Evolutionary conservation across 2,113 vertebrate genomes (phyloP), one percentile per base, ranked within the genome.

Genomic region (Epinephelus moara): DNA sequence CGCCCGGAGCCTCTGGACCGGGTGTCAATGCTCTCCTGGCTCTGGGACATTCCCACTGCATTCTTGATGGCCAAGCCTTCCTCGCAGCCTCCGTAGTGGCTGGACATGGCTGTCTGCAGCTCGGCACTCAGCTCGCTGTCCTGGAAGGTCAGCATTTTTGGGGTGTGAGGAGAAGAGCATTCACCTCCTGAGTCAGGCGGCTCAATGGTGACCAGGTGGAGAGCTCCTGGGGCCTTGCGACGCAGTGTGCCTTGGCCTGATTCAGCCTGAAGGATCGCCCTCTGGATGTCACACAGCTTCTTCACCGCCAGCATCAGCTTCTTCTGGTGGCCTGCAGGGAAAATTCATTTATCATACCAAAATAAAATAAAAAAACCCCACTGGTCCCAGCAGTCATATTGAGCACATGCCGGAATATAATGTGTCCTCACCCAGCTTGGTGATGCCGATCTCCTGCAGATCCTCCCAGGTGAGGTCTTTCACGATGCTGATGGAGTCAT

Each of bases 231-330:
- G 47, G 91, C 88, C 86, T 94, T 96, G 72, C 94, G 95, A 5
- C 95, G 94, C 60, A 96, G 89, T 0, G 96, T 95, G 10, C 94
- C 96, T 0, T 94, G 92, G 8, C 91, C 92, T 0, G 85, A 86
- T 11, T 97, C 96, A 0, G 94, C 92, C 88, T 97, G 97, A 23
- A 93, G 94, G 12, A 95, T 77, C 8, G 95, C 96, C 82, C 96
- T 95, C 70, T 97, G 96, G 42, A 99, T 95, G 81, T 99, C 98
- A 4, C 95, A 95, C 80, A 99, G 94, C 91, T 97, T 97, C 93
- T 95, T 98, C 76, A 99, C 98, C 0, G 97, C 97, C 88, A 99
- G 76, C 97, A 99, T 98, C 69, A 99, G 95, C 94, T 99, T 99
- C 94, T 99, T 99, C 93, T 99, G 98, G 86, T 99, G 98, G 4